phyloP scores from a whole-genome alignment of 92 coral and sea anemone genomes.

The Palythoa grandiflora region DNA sequence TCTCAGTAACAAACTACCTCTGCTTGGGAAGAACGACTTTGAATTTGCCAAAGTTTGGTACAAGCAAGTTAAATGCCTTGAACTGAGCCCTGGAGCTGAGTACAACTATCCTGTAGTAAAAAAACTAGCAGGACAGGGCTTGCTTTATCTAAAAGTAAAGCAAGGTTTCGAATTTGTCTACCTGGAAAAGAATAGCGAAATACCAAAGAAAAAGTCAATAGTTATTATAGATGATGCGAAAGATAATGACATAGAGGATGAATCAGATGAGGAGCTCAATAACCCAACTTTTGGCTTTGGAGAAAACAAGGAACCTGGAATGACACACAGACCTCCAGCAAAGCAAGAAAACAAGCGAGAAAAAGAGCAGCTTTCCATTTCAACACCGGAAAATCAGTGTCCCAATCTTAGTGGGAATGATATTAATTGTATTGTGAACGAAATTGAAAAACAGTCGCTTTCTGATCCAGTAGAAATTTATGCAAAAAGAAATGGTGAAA shows the following conservation, averaged over 20 bases:
- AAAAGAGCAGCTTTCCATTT: neutral
- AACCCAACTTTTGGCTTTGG: constrained; percentile 1
- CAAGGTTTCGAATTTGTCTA: too few relatives aligned
- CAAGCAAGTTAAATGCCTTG: too few relatives aligned
- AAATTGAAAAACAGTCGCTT: constrained; percentile 36
- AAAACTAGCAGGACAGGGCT: too few relatives aligned
- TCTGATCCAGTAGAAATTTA: constrained; percentile 59
- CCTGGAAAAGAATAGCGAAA: neutral
- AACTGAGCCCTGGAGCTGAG: too few relatives aligned
- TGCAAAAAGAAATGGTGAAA: neutral
- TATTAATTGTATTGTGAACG: constrained; percentile 40
- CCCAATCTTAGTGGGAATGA: constrained; percentile 9
- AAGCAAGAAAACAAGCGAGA: neutral
- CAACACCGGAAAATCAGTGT: constrained; percentile 11
- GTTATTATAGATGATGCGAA: neutral
- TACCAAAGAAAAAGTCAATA: neutral
- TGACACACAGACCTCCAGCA: neutral
- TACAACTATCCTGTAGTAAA: too few relatives aligned
- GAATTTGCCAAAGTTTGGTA: too few relatives aligned
- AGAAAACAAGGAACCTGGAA: constrained; percentile 9
- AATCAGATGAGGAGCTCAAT: neutral
- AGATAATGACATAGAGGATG: constrained; percentile 16
- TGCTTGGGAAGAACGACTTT: too few relatives aligned
- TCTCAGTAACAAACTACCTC: too few relatives aligned
- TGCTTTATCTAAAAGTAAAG: too few relatives aligned